phyloP scores from a whole-genome alignment of 2,888 invertebrate genomes.

The Zaprionus obscuricornis region DNA sequence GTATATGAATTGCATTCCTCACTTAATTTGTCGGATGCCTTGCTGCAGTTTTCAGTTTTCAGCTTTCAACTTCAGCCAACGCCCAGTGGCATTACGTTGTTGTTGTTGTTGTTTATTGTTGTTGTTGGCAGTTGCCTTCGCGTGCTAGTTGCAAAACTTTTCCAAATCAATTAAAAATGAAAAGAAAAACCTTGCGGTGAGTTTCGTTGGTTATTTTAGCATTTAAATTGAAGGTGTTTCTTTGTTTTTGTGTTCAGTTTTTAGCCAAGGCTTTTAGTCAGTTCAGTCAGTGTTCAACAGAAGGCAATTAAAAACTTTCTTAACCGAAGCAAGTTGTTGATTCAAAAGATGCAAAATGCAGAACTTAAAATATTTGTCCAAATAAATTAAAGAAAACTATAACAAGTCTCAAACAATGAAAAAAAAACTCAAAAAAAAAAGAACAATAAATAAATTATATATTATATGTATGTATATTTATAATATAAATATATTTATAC shows the following conservation, averaged over 20 bases:
- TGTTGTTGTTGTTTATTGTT: conserved; percentile 27
- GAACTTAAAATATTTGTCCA: conserved; percentile 13
- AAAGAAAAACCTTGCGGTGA: conserved; percentile 55
- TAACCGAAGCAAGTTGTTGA: conserved; percentile 40
- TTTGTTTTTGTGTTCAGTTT: conserved; percentile 32
- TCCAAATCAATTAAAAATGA: conserved; percentile 70
- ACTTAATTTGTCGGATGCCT: conserved; percentile 71
- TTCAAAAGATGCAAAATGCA: conserved; percentile 22
- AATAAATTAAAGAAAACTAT: too few species aligned
- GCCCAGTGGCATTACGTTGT: conserved; percentile 33
- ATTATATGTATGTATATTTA: too few species aligned
- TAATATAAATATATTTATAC: too few species aligned
- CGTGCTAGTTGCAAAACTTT: conserved; percentile 41
- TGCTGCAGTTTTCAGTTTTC: conserved; percentile 41
- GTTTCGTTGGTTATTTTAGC: conserved; percentile 44
- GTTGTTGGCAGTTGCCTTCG: conserved; percentile 3
- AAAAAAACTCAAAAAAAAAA: too few species aligned
- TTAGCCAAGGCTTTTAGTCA: conserved; percentile 16
- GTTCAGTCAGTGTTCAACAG: conserved; percentile 7
- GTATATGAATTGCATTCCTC: conserved; percentile 59
- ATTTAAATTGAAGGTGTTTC: conserved; percentile 64
- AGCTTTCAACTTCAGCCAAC: conserved; percentile 12
- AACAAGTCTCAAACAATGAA: too few species aligned
- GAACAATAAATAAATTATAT: too few species aligned
- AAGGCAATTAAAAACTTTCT: conserved; percentile 62